A percentile compares a stretch with the other conserved stretches of the same genome.
These are phyloP conservation scores for Ammodramus savannarum DNA, from an alignment of 2,113 vertebrate genomes.

Conservation along the genomic window DNA sequence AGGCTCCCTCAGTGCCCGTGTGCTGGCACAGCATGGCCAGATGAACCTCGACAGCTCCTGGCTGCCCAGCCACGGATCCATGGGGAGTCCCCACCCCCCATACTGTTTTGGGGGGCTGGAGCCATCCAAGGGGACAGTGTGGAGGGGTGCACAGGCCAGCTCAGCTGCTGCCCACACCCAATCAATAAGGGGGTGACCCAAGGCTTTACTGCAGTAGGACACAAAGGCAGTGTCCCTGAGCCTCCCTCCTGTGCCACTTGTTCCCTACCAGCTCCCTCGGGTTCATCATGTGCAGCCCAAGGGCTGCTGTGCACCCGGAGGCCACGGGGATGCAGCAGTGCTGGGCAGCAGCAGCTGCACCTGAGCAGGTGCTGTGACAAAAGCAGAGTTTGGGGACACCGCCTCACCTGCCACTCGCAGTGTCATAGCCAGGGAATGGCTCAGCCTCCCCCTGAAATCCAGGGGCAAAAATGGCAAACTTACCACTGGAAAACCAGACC, in stretches of 20 bases:
- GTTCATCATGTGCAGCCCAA: not conserved
- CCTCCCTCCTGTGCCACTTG: fast-evolving
- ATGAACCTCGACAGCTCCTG: not conserved
- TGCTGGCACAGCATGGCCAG: not conserved
- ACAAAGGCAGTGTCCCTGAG: not conserved
- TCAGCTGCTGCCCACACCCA: not conserved
- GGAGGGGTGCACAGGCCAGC: not conserved
- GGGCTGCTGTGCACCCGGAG: fast-evolving
- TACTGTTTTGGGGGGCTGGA: fast-evolving
- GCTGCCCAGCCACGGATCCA: fast-evolving
- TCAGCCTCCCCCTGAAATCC: not conserved
- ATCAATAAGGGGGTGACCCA: not conserved
- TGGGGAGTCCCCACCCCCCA: not conserved
- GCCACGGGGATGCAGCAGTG: not conserved
- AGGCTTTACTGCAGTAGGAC: not conserved
- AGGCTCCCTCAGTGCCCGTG: not conserved
- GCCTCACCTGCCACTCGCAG: fast-evolving
- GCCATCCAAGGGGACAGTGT: not conserved
- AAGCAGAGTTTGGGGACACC: not conserved
- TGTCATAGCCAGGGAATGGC: not conserved
- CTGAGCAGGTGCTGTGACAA: not conserved
- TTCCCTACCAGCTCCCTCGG: not conserved
- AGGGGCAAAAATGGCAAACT: not conserved
- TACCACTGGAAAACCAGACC: not conserved
- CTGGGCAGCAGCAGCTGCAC: not conserved